phyloP scores from a whole-genome alignment of 2,113 vertebrate genomes.

The Sylvietta virens region DNA sequence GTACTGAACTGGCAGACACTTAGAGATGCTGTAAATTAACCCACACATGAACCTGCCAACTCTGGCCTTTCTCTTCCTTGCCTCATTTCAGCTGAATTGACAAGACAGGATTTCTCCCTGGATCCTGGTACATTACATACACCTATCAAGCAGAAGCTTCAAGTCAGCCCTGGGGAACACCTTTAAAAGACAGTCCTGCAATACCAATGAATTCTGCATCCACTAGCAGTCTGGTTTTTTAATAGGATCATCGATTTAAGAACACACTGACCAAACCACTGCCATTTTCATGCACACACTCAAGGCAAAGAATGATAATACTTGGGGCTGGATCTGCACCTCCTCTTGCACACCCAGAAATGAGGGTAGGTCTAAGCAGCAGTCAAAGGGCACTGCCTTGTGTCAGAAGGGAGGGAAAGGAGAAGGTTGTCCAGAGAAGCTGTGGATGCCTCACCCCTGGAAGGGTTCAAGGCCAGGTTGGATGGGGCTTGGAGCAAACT shows the following conservation, averaged over 20 bases:
- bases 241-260: background rate
- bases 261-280: background rate
- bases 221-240: background rate
- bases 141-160: constrained; percentile 50
- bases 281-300: background rate
- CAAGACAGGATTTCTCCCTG: constrained; percentile 45
- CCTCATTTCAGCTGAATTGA: constrained; percentile 18
- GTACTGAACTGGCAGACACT: background rate
- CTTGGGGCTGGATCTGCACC: background rate
- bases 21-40: constrained; percentile 42
- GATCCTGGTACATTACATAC: background rate
- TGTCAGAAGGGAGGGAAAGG: background rate
- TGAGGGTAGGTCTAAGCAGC: background rate
- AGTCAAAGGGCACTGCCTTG: background rate
- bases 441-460: background rate
- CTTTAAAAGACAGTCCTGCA: constrained; percentile 6
- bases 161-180: constrained; percentile 7
- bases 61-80: background rate
- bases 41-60: background rate
- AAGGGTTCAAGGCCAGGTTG: background rate
- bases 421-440: background rate
- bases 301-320: background rate
- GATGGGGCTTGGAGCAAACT: background rate
- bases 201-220: constrained; percentile 40
- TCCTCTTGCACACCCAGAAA: background rate